Base-by-base conservation (phyloP, 1,140 invertebrate genomes). In the Euwallacea similis region DNA sequence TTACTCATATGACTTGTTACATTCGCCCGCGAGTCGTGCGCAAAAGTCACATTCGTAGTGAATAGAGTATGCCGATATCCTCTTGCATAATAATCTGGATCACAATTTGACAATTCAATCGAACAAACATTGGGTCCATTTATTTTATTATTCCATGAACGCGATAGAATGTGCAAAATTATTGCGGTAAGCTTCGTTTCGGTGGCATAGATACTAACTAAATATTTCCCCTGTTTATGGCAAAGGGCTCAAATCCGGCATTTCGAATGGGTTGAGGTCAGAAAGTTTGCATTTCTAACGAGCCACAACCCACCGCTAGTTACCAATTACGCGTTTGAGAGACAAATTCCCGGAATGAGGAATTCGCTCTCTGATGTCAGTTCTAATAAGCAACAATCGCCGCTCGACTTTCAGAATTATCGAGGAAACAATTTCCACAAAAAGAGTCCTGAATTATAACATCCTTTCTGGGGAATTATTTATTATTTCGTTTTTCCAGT, bases 401-500 rank as follows among this genome's bases (percentile, higher is more conserved):
- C 1, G 46, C 46, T 50, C 9, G 46, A 50, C 46, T 33, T 33
- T 33, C 21, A 33, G 4, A 33, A 50, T 56, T 56, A n/a, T 15
- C 54, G 54, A 50, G 46, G 13, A 50, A 50, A 50, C 46, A 50
- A 50, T 50, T 50, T 50, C 9, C 2, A 13, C 46, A 11, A 10
- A 50, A 11, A 50, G 0, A 11, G 9, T 50, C 46, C 6, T 58
- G 55, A 58, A 63, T 63, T 63, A 63, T 46, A 42, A 41, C 43
- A 42, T 44, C 11, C 50, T 66, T 66, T 44, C 33, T 41, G 10
- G 11, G 42, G 6, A 58, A 44, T 66, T 66, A 58, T 58, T 61
- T 68, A 68, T 60, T n/a, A 15, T 59, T 59, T 16, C 42, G 11
- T 50, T 21, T 68, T 68, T 68, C n/a, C 15, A 8, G 55, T 68